These are phyloP conservation scores for Elachura formosa DNA, from an alignment of 2,113 vertebrate genomes.

Conservation along the genomic window DNA sequence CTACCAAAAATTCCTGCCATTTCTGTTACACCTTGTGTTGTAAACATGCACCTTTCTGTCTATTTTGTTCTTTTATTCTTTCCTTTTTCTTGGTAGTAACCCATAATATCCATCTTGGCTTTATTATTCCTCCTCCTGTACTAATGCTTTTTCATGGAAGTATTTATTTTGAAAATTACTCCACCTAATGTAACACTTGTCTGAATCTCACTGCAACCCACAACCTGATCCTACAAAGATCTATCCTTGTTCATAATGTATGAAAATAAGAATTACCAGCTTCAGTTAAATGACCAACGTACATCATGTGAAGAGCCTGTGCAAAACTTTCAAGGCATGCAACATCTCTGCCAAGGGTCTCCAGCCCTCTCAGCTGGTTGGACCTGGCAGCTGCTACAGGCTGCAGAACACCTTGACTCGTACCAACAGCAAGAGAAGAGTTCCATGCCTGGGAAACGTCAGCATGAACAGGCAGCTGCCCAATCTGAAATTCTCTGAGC, in stretches of 20 bases:
- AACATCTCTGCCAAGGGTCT: not conserved
- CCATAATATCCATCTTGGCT: not conserved
- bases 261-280: not conserved
- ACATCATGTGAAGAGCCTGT: not conserved
- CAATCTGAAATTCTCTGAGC: not conserved
- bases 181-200: not conserved
- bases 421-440: not conserved
- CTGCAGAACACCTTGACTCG: accelerated
- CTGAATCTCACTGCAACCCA: not conserved
- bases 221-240: not conserved
- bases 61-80: not conserved
- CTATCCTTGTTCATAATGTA: not conserved
- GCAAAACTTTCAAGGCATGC: not conserved
- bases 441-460: not conserved
- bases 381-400: not conserved
- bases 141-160: not conserved
- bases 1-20: not conserved
- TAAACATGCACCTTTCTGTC: not conserved
- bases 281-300: not conserved
- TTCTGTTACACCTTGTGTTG: not conserved
- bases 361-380: not conserved
- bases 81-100: not conserved
- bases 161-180: not conserved
- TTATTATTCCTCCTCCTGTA: not conserved
- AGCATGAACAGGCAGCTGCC: not conserved